Conservation (phyloP, 2,888 invertebrate genomes). For the Eupithecia centaureata region DNA sequence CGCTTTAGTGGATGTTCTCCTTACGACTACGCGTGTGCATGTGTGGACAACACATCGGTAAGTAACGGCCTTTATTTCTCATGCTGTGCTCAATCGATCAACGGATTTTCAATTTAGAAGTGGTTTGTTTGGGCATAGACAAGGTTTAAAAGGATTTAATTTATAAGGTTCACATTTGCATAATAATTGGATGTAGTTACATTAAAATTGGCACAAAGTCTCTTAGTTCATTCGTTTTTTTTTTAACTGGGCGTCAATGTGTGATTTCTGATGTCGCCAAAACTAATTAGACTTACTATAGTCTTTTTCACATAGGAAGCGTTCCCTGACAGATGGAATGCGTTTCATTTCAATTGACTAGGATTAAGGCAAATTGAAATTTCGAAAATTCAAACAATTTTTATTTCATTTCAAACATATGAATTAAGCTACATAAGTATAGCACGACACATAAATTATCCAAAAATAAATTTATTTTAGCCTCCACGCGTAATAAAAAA, state of each 20-base stretch:
- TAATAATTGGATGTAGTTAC: not conserved
- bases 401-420: too few relatives aligned
- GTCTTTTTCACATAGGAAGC: too few relatives aligned
- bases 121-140: not conserved
- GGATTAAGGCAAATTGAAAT: too few relatives aligned
- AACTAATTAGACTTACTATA: too few relatives aligned
- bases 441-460: too few relatives aligned
- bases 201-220: not conserved
- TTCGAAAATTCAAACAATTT: too few relatives aligned
- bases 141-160: not conserved
- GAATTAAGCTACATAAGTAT: too few relatives aligned
- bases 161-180: not conserved
- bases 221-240: not conserved
- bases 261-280: too few relatives aligned
- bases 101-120: conserved; percentile 47
- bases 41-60: conserved; percentile 83
- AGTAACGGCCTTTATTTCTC: conserved; percentile 67
- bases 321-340: too few relatives aligned
- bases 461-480: too few relatives aligned
- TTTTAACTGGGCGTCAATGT: not conserved
- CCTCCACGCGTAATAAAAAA: too few relatives aligned
- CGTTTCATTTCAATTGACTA: too few relatives aligned
- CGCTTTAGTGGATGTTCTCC: conserved; percentile 85
- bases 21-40: conserved; percentile 84
- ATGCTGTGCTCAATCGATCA: conserved; percentile 65